Base-by-base conservation (phyloP, 2,113 vertebrate genomes). In the Phylloscopus trochilus region DNA sequence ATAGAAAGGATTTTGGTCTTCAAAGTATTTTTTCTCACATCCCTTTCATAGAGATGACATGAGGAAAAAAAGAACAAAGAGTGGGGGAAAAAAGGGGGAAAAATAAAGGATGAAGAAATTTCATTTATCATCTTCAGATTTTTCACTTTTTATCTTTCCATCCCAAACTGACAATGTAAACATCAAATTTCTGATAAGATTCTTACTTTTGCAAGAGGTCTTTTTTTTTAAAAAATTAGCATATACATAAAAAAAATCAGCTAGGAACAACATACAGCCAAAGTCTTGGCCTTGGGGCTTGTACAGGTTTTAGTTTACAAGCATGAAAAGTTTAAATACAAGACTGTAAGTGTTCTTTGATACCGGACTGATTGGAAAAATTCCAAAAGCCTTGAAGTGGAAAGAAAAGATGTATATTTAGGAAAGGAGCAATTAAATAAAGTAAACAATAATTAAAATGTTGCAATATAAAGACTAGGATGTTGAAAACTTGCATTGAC, bases 401-500 rank as follows among this genome's bases (percentile, higher is more conserved):
- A 74, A 37, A 76, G 35, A 51, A 94, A 92, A 67, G 2, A 94
- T 47, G 31, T 70, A 74, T 94, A 74, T 74, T 96, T 83, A 95
- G 80, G 91, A 95, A 95, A 94, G 91, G 26, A 92, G 74, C 37
- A 91, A 91, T 93, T 93, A 89, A 92, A 86, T 58, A 89, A 91
- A 75, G 60, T 69, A 95, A 95, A 93, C 59, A 94, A 62, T 44
- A 85, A 91, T 91, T 88, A 93, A 94, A 95, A 87, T 80, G 83
- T 37, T 90, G 55, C 59, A 90, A 24, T 80, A 83, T 35, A 78
- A 90, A 93, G 55, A 80, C 46, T 41, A 67, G 43, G 26, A 90
- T 75, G 63, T 64, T 90, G 85, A 93, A 92, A 92, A 96, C n/a
- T 74, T 75, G 24, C 31, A 64, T 21, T 13, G 8, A 76, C 47